A percentile compares a stretch with the other conserved stretches of the same genome.
These are phyloP conservation scores for Egretta garzetta DNA, from an alignment of 2,113 vertebrate species.

Conservation along the genomic window DNA sequence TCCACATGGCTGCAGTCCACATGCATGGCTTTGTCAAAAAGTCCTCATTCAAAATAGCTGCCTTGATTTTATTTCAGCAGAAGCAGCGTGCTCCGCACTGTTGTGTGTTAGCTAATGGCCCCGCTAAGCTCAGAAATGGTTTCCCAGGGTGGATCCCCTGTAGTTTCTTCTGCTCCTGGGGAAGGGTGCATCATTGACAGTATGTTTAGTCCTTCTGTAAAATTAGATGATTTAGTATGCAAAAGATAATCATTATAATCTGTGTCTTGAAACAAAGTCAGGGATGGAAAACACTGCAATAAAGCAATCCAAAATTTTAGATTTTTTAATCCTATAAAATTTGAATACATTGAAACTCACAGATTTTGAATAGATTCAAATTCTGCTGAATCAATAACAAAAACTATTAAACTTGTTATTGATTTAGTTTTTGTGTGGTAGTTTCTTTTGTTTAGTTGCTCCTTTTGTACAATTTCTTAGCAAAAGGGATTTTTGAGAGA, in stretches of 20 bases:
- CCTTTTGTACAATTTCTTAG: not conserved
- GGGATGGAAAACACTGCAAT: not conserved
- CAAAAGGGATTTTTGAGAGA: not conserved
- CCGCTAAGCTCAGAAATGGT: not conserved
- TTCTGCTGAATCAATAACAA: not conserved
- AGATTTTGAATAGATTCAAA: not conserved
- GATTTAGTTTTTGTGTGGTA: not conserved
- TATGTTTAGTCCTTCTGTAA: not conserved
- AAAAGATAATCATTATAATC: not conserved
- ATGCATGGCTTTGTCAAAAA: not conserved
- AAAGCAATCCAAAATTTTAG: not conserved
- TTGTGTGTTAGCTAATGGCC: not conserved
- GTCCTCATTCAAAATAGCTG: not conserved
- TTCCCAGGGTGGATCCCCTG: not conserved
- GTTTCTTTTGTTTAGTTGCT: not conserved
- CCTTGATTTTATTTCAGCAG: not conserved
- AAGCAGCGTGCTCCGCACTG: rapidly evolving
- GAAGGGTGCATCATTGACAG: not conserved
- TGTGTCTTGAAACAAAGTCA: not conserved
- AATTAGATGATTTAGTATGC: not conserved
- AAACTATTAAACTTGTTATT: not conserved
- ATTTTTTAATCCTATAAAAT: not conserved
- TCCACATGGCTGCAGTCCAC: not conserved
- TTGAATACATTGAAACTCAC: not conserved
- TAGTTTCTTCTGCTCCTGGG: not conserved